These are phyloP conservation scores for Bubo scandiacus DNA, from an alignment of 2,113 vertebrate species.

Conservation along the genomic window DNA sequence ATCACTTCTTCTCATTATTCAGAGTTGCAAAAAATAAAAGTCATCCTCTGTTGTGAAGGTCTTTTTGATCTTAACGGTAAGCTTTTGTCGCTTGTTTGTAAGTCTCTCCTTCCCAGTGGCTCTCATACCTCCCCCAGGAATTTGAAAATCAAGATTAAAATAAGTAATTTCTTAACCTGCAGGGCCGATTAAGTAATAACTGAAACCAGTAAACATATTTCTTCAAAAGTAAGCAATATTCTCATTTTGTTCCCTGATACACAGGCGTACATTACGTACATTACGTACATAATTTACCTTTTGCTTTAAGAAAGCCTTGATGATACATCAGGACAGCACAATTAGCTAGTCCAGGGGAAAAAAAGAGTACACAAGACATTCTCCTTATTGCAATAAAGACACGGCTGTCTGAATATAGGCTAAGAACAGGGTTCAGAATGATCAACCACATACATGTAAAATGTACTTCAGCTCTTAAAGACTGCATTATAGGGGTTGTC, in stretches of 20 bases:
- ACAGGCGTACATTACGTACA: fast-evolving
- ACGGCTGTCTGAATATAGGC: not conserved
- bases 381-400: not conserved
- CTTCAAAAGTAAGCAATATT: not conserved
- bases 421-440: not conserved
- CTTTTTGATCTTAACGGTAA: not conserved
- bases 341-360: not conserved
- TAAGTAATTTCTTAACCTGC: not conserved
- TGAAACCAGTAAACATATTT: not conserved
- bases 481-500: not conserved
- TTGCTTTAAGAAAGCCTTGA: not conserved
- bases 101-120: not conserved
- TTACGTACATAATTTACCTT: not conserved
- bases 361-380: not conserved
- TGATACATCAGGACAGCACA: not conserved
- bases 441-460: not conserved
- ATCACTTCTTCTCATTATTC: not conserved
- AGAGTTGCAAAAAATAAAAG: not conserved
- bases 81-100: not conserved
- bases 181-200: not conserved
- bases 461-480: not conserved
- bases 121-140: not conserved
- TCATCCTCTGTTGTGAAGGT: not conserved
- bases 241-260: not conserved
- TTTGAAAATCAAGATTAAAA: not conserved